Percentiles rank a stretch among this genome's conserved stretches.
phyloP scores from a whole-genome alignment of 2,888 invertebrate genomes.

The Tricholauxania praeusta region DNA sequence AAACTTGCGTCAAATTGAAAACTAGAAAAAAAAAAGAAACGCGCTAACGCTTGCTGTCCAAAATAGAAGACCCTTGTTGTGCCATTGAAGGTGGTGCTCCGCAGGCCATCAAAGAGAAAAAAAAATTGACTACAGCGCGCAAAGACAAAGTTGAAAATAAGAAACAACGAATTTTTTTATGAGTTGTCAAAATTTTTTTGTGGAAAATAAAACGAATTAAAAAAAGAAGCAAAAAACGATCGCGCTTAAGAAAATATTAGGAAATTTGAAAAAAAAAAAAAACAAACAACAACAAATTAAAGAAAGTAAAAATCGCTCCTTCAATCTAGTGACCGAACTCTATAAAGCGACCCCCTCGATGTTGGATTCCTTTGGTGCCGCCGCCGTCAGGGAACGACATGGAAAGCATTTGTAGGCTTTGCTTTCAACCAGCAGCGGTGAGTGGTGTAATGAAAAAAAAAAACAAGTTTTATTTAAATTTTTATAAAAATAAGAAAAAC shows the following conservation, averaged over 20 bases:
- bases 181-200: constrained; percentile 1
- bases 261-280: too few species aligned
- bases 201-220: constrained; percentile 20
- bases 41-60: constrained; percentile 14
- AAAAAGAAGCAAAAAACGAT: constrained; percentile 15
- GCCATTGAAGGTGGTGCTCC: constrained; percentile 44
- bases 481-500: constrained; percentile 20
- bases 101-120: constrained; percentile 40
- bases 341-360: constrained; percentile 41
- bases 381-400: constrained; percentile 54
- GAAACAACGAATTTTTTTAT: constrained; percentile 12
- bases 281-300: too few species aligned
- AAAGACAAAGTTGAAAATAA: constrained; percentile 34
- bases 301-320: too few species aligned
- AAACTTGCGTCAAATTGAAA: constrained; percentile 10
- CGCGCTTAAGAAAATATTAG: neutral
- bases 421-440: constrained; percentile 67
- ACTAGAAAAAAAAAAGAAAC: constrained; percentile 20
- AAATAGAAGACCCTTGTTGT: neutral
- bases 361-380: constrained; percentile 40
- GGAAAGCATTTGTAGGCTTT: constrained; percentile 68
- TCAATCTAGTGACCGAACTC: neutral
- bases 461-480: constrained; percentile 48
- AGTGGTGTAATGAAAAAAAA: constrained; percentile 40
- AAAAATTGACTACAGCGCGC: constrained; percentile 11